phyloP scores from a whole-genome alignment of 1,140 invertebrate genomes.

The Heliconius eleuchia region DNA sequence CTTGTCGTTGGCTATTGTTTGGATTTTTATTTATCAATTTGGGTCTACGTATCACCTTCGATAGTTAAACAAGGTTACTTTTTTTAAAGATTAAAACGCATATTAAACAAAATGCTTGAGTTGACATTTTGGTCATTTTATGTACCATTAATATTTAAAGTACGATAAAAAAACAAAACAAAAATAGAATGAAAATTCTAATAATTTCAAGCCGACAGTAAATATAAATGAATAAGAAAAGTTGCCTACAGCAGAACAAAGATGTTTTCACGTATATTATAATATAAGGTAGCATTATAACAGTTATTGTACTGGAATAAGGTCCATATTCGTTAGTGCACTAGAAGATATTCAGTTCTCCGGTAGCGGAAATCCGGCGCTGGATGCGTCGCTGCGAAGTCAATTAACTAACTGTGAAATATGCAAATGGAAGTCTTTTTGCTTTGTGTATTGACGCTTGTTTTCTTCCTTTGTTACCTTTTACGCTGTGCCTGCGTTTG shows the following conservation, averaged over 20 bases:
- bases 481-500: constrained; percentile 15
- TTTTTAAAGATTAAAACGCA: too few species aligned
- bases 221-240: constrained; percentile 28
- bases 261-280: constrained; percentile 22
- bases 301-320: constrained; percentile 20
- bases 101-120: too few species aligned
- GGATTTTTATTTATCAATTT: too few species aligned
- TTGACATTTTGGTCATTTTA: too few species aligned
- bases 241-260: constrained; percentile 34
- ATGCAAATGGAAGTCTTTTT: constrained; percentile 53
- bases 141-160: too few species aligned
- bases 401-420: constrained; percentile 53
- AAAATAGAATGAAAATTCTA: background rate
- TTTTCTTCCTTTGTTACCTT: constrained; percentile 38
- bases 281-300: background rate
- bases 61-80: too few species aligned
- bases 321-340: constrained; percentile 17
- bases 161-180: background rate
- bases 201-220: constrained; percentile 24
- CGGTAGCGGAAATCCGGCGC: constrained; percentile 36
- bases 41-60: too few species aligned
- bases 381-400: constrained; percentile 46
- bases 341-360: constrained; percentile 22
- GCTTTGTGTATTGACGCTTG: constrained; percentile 44
- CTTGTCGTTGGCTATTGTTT: too few species aligned